These are phyloP conservation scores for Zaprionus inermis DNA, from an alignment of 1,140 invertebrate species.

Conservation along the genomic window DNA sequence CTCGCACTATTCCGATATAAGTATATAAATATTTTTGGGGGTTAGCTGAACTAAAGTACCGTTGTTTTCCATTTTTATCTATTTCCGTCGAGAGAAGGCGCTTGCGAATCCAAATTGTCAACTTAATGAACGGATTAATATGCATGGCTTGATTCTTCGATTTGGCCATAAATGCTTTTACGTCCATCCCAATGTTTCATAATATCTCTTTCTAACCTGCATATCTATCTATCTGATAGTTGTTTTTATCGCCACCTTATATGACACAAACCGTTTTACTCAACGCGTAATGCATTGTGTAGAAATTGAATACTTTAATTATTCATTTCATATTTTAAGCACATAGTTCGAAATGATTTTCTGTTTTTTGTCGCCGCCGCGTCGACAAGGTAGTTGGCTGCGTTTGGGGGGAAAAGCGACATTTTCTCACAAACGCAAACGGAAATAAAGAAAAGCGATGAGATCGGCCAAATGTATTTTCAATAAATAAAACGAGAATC, in stretches of 20 bases:
- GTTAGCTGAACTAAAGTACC: slow-evolving; percentile 30
- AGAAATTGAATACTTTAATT: slow-evolving; percentile 66
- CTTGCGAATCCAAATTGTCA: slow-evolving; percentile 22
- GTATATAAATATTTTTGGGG: slow-evolving; percentile 12
- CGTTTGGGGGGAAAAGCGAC: background rate
- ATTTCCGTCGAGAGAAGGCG: slow-evolving; percentile 47
- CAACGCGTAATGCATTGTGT: slow-evolving; percentile 4
- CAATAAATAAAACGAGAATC: no score
- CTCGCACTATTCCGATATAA: background rate
- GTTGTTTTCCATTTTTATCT: slow-evolving; percentile 45
- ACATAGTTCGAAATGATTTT: slow-evolving; percentile 30
- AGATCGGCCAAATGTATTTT: background rate
- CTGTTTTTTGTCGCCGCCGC: background rate
- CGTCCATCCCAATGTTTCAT: slow-evolving; percentile 60
- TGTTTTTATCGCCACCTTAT: slow-evolving; percentile 49
- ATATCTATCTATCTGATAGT: slow-evolving; percentile 41
- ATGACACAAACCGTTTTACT: slow-evolving; percentile 35
- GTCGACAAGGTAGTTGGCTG: background rate
- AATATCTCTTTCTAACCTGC: slow-evolving; percentile 43
- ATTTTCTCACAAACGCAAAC: slow-evolving; percentile 14
- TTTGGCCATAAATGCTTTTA: slow-evolving; percentile 47
- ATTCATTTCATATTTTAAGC: slow-evolving; percentile 64
- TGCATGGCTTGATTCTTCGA: slow-evolving; percentile 55
- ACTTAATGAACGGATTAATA: slow-evolving; percentile 64
- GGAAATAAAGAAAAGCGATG: slow-evolving; percentile 15